Conservation (phyloP, 2,888 invertebrate species). For the Biston stratarius region DNA sequence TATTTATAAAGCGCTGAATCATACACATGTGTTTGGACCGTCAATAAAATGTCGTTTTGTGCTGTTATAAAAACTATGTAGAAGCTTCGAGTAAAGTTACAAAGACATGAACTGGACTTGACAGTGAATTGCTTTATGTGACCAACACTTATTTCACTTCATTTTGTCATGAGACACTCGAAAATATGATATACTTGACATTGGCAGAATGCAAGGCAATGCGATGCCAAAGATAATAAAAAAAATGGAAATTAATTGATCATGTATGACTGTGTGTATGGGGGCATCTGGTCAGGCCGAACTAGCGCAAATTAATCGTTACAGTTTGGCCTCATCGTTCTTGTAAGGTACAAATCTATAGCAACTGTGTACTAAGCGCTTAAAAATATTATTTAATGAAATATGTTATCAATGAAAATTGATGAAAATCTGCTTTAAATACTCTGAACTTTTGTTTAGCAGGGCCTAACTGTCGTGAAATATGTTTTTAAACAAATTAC, state of each 20-base stretch:
- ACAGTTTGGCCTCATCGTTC: not conserved
- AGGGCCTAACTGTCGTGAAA: constrained; percentile 73
- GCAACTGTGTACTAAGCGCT: constrained; percentile 5
- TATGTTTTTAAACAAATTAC: constrained; percentile 67
- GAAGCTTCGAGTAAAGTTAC: too few relatives aligned
- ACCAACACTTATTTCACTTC: too few relatives aligned
- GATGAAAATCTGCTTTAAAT: constrained; percentile 36
- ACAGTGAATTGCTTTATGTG: too few relatives aligned
- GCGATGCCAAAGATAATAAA: too few relatives aligned
- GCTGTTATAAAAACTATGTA: too few relatives aligned
- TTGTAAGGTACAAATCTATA: not conserved
- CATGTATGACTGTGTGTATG: not conserved
- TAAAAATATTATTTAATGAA: constrained; percentile 7
- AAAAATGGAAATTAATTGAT: not conserved
- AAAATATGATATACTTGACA: too few relatives aligned
- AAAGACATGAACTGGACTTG: too few relatives aligned
- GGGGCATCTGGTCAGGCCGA: not conserved
- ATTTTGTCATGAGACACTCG: too few relatives aligned
- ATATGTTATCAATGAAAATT: constrained; percentile 46
- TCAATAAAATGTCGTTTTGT: too few relatives aligned
- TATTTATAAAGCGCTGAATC: too few relatives aligned
- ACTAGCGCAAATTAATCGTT: not conserved
- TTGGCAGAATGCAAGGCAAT: too few relatives aligned
- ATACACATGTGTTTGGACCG: too few relatives aligned
- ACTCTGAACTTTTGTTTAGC: constrained; percentile 51